phyloP scores from a whole-genome alignment of 2,888 invertebrate species.

The Acanthosoma haemorrhoidale region DNA sequence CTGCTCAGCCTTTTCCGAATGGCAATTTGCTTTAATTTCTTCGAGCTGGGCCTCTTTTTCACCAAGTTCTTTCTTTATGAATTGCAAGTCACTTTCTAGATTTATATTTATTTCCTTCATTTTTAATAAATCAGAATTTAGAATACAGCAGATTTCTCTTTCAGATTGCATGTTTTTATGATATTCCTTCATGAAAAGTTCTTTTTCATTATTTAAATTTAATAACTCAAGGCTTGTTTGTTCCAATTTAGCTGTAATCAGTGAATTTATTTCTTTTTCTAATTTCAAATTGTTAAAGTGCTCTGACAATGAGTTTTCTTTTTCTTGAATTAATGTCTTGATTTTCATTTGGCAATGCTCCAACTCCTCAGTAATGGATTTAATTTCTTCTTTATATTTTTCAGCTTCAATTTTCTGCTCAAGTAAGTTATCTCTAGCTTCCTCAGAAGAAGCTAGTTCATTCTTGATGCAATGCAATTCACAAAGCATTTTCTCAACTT shows the following conservation, averaged over 20 bases:
- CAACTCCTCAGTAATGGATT: background rate
- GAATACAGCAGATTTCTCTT: background rate
- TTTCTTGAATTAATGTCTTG: background rate
- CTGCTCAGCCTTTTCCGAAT: conserved; percentile 2
- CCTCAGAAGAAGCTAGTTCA: background rate
- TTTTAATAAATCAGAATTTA: background rate
- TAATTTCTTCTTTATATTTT: background rate
- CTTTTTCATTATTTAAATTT: conserved; percentile 7
- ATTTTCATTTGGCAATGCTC: background rate
- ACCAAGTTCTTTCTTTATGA: background rate
- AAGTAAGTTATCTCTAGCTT: background rate
- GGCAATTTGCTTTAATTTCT: background rate
- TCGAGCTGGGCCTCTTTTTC: background rate
- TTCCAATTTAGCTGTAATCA: background rate
- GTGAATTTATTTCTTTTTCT: conserved; percentile 7
- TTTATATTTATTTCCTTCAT: background rate
- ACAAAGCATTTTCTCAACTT: background rate
- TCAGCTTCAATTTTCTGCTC: background rate
- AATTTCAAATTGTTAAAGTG: background rate
- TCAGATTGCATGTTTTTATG: background rate
- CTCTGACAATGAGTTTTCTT: background rate
- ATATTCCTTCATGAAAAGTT: background rate
- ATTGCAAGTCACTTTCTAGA: background rate
- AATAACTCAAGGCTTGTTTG: background rate
- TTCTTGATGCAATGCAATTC: background rate